phyloP scores from a whole-genome alignment of 2,888 invertebrate species.

The Oligia fasciuncula region DNA sequence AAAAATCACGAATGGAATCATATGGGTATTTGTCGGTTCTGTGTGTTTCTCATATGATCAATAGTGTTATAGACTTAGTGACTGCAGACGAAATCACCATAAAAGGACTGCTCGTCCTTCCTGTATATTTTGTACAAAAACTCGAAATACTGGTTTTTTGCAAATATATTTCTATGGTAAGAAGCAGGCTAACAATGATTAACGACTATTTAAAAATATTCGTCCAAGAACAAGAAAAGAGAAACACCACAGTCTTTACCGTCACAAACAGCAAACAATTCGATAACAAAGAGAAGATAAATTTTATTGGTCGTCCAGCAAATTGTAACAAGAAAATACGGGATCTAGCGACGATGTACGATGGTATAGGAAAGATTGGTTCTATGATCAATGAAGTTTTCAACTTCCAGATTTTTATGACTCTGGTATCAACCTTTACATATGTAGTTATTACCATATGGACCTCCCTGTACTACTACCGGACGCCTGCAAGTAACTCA shows the following conservation, averaged over 20 bases:
- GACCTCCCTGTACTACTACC: conserved; percentile 74
- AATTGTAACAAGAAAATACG: conserved; percentile 72
- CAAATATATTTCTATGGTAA: conserved; percentile 72
- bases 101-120: conserved; percentile 56
- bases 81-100: conserved; percentile 48
- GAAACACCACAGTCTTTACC: conserved; percentile 65
- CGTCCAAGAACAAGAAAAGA: conserved; percentile 67
- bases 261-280: conserved; percentile 62
- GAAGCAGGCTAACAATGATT: conserved; percentile 70
- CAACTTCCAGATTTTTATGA: conserved; percentile 80
- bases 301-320: conserved; percentile 69
- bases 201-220: conserved; percentile 74
- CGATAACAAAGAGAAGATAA: conserved; percentile 56
- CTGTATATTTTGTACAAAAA: conserved; percentile 72
- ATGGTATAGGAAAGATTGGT: conserved; percentile 74
- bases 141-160: conserved; percentile 75
- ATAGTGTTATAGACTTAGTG: conserved; percentile 59
- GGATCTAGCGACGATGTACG: conserved; percentile 74
- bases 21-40: conserved; percentile 59
- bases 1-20: conserved; percentile 62
- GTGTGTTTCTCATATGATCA: conserved; percentile 55
- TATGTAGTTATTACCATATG: conserved; percentile 79
- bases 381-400: conserved; percentile 75
- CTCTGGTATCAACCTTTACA: conserved; percentile 76
- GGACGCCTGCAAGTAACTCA: conserved; percentile 62